Evolutionary conservation across 2,888 invertebrate genomes (phyloP), one percentile per base, ranked within the genome.

Genomic region (Drosophila mercatorum): DNA sequence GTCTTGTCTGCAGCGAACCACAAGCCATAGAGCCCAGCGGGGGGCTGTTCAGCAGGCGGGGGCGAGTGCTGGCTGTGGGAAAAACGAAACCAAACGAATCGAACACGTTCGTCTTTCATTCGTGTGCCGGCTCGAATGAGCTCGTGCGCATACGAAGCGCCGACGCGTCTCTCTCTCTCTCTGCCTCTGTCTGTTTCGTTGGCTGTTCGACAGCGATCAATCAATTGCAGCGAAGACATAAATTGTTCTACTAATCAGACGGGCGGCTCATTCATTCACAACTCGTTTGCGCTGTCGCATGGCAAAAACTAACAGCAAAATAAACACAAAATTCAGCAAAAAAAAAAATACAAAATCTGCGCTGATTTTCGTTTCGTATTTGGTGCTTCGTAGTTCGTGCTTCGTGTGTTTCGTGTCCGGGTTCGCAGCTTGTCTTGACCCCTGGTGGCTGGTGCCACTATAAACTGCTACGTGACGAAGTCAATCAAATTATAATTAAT

Each of bases 231-330:
- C 73, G 75, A 38, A 38, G 38, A 75, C 79, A 88, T 89, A 89
- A 88, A 89, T 81, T 75, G 76, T 77, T 80, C 75, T 68, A 81
- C 69, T 85, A 68, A 80, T 70, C 81, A 77, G 68, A 44, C 72
- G 58, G 70, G 62, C 63, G 81, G 65, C 85, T 80, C 90, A 89
- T 90, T 88, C 90, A 88, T 88, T 88, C 84, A 88, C 83, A 88
- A 86, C 82, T 83, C 87, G 89, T 83, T 82, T 76, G 80, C 75
- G 72, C 57, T 71, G 81, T 64, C 84, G 79, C 69, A 80, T 46
- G 74, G 44, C 47, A 64, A 62, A 44, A 47, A 38, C 49, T 22
- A 44, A 22, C 51, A 52, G 36, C 17, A 53, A n/a, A 38, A 28
- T 38, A 40, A 38, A 64, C 8, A 68, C 10, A 3, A 11, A 57